Conservation (phyloP, 2,888 invertebrate genomes). For the Monochamus alternatus region DNA sequence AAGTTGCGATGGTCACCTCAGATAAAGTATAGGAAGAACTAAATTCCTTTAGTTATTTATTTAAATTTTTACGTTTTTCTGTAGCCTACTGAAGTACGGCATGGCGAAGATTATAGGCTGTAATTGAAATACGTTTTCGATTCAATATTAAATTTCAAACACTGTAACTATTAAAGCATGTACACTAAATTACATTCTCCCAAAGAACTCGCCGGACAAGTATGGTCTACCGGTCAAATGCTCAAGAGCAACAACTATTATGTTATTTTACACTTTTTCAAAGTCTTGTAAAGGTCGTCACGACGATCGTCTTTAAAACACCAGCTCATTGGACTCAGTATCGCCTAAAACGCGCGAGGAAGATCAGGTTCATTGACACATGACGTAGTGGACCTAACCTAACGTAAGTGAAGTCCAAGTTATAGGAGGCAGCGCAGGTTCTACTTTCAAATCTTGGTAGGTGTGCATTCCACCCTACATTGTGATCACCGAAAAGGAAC, state of each 20-base stretch:
- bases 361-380: conserved; percentile 60
- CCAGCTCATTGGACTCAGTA: conserved; percentile 40
- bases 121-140: too few species aligned
- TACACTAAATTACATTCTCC: conserved; percentile 29
- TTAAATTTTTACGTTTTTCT: not conserved
- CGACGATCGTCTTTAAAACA: conserved; percentile 34
- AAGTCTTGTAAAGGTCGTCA: conserved; percentile 8
- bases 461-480: conserved; percentile 53
- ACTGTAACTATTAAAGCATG: conserved; percentile 3
- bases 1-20: too few species aligned
- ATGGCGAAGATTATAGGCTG: too few species aligned
- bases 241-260: conserved; percentile 43
- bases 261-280: conserved; percentile 44
- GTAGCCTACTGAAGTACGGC: not conserved
- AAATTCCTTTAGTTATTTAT: too few species aligned
- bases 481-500: conserved; percentile 44
- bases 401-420: conserved; percentile 59
- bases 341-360: conserved; percentile 55
- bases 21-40: too few species aligned
- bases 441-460: conserved; percentile 46
- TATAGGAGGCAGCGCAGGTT: conserved; percentile 25
- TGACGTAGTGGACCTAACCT: conserved; percentile 64
- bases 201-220: conserved; percentile 29
- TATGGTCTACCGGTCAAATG: conserved; percentile 37
- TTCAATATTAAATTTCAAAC: not conserved